A percentile compares a stretch with the other conserved stretches of the same genome.
These are phyloP conservation scores for Paramuricea clavata DNA, from an alignment of 92 coral and sea anemone genomes.

Conservation along the genomic window DNA sequence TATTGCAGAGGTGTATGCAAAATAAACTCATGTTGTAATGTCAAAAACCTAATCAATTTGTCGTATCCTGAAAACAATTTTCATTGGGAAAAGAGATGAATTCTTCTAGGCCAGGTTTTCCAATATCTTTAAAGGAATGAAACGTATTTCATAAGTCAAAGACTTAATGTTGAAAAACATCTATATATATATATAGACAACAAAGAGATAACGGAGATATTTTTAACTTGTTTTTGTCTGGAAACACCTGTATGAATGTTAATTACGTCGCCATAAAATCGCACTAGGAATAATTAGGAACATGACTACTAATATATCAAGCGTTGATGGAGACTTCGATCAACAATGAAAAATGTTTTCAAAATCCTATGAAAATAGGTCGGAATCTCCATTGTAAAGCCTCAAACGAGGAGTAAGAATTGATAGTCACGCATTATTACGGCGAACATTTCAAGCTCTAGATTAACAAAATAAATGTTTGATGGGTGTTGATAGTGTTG, in stretches of 20 bases:
- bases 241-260: constrained; percentile 1
- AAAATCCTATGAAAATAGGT: no score
- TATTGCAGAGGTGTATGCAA: neutral
- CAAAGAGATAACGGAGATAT: neutral
- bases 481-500: no score
- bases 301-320: no score
- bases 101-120: no score
- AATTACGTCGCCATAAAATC: neutral
- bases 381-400: no score
- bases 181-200: neutral
- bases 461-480: no score
- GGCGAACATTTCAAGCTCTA: no score
- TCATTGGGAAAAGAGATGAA: neutral
- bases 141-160: neutral
- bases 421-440: no score
- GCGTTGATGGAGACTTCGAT: no score
- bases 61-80: neutral
- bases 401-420: no score
- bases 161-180: neutral
- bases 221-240: constrained; percentile 9
- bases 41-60: neutral
- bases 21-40: neutral
- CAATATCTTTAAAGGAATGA: neutral
- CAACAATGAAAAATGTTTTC: no score
- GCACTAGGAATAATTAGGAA: neutral